These are phyloP conservation scores for Drosophila neonasuta DNA, from an alignment of 2,888 invertebrate species.

Conservation along the genomic window DNA sequence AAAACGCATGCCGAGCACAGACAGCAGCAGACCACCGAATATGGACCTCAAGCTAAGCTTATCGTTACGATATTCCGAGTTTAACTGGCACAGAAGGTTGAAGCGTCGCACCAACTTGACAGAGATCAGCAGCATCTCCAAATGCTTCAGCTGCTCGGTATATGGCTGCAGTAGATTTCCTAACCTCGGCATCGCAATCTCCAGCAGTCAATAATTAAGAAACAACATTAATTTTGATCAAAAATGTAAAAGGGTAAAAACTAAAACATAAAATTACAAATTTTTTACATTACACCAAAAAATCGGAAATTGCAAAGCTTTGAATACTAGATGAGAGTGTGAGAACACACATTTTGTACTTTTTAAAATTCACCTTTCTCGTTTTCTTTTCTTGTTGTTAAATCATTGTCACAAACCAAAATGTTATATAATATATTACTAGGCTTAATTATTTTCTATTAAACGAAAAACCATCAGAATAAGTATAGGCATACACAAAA, in stretches of 20 bases:
- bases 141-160: constrained; percentile 3
- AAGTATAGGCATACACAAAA: no score
- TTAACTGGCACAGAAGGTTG: background rate
- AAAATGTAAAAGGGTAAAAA: background rate
- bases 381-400: no score
- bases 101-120: constrained; percentile 24
- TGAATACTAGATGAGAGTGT: no score
- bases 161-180: background rate
- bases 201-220: background rate
- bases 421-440: no score
- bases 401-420: no score
- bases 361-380: no score
- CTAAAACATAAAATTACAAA: background rate
- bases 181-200: constrained; percentile 8
- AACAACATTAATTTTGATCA: background rate
- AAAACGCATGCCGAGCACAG: constrained; percentile 28
- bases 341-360: no score
- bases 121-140: constrained; percentile 14
- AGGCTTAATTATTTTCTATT: no score
- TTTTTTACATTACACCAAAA: no score
- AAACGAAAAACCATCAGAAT: no score
- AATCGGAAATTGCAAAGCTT: no score
- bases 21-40: constrained; percentile 9
- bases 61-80: background rate
- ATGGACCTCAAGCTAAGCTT: background rate